These are phyloP conservation scores for Anaspis maculata DNA, from an alignment of 2,888 invertebrate genomes.

Conservation along the genomic window DNA sequence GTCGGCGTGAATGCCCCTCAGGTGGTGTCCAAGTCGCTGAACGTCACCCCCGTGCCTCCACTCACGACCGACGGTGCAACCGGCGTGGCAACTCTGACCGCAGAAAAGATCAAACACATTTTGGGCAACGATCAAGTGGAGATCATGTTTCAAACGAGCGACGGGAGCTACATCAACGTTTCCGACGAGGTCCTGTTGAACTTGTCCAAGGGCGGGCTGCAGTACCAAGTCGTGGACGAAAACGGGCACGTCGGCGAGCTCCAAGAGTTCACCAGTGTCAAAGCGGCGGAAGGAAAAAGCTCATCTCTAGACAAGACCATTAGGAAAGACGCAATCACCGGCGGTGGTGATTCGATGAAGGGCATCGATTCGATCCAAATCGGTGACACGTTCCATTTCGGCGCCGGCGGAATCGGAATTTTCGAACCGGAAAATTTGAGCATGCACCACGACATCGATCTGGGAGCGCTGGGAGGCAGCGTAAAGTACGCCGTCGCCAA, in stretches of 20 bases:
- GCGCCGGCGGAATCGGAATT: constrained; percentile 3
- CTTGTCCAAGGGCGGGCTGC: constrained; percentile 33
- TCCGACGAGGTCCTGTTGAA: constrained; percentile 52
- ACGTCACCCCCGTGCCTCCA: constrained; percentile 2
- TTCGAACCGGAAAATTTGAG: constrained; percentile 14
- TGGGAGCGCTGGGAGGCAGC: background rate
- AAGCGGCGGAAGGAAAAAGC: background rate
- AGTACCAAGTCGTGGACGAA: constrained; percentile 38
- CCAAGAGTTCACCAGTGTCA: constrained; percentile 24
- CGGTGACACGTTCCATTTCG: no score
- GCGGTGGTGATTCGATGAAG: constrained; percentile 6
- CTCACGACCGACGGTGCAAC: constrained; percentile 1
- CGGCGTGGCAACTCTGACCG: constrained; percentile 18
- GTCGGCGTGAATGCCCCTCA: constrained; percentile 4
- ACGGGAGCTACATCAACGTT: constrained; percentile 55
- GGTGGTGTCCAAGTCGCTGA: no score
- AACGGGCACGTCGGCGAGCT: constrained; percentile 36
- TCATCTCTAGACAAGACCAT: constrained; percentile 4
- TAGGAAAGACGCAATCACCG: constrained; percentile 1
- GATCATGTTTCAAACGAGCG: constrained; percentile 56
- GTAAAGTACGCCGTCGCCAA: background rate
- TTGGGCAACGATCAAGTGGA: constrained; percentile 42
- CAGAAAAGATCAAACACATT: constrained; percentile 34
- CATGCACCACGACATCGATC: constrained; percentile 6
- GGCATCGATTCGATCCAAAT: background rate